Base-by-base conservation (phyloP, 2,797 vertebrate species). In the Melanotaenia parkinsoni region DNA sequence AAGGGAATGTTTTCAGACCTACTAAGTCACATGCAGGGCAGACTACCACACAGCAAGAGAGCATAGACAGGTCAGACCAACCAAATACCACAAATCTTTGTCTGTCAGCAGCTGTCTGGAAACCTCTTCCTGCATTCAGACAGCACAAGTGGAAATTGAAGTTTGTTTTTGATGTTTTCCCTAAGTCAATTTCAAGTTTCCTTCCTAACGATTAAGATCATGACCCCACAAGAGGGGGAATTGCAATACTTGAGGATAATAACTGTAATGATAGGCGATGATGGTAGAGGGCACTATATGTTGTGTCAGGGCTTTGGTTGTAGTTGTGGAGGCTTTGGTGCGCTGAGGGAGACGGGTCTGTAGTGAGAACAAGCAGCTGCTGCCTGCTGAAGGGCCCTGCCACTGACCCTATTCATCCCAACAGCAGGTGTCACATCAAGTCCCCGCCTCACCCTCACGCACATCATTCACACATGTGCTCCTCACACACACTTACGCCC, bases 331-430 rank as follows among this genome's bases (percentile, higher is more conserved):
- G 77, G 82, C 70, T 83, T 75, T 74, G 77, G 67, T 75, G 74
- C 74, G 18, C 77, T 68, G 81, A 73, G 85, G 81, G 90, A 85
- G 70, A 70, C 58, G 82, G 84, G 83, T 82, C 83, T 83, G 86
- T 86, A 93, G 89, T 95, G 92, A 92, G 92, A 95, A 94, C 87
- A 85, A 89, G 92, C 94, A 95, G 93, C 94, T 95, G 93, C 91
- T 91, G 87, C 89, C 91, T 88, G 90, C 85, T 92, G 86, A 80
- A 87, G 92, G 88, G 91, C 86, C 90, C 91, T 88, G 89, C 92
- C 87, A 90, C 92, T 93, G 91, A 94, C 93, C 91, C 91, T 92
- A 95, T 95, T 94, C 92, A 95, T 91, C 92, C 90, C 91, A 93
- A 77, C 94, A 94, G 94, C 94, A 95, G 94, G 94, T 95, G 94